Conservation (phyloP, 2,888 invertebrate species). For the Meliscaeva auricollis region DNA sequence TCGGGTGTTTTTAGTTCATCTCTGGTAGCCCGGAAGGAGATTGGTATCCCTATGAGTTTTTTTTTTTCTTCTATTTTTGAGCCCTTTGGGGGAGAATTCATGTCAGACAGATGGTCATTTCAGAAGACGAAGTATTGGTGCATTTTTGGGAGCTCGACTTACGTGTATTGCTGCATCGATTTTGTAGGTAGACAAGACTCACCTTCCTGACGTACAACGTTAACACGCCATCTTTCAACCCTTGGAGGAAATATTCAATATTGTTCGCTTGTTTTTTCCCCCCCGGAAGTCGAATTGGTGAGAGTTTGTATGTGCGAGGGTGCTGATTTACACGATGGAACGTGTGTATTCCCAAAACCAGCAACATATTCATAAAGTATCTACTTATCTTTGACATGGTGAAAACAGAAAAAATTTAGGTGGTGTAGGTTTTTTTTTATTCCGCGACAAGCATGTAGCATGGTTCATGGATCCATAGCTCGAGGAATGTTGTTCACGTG, state of each 20-base stretch:
- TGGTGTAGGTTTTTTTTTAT: not conserved
- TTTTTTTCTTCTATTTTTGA: not conserved
- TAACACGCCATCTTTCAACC: slow-evolving; percentile 9
- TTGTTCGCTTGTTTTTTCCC: not conserved
- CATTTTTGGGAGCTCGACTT: not conserved
- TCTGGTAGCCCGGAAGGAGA: slow-evolving; percentile 39
- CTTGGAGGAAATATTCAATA: slow-evolving; percentile 48
- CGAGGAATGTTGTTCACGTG: slow-evolving; percentile 9
- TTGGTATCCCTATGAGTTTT: slow-evolving; percentile 16
- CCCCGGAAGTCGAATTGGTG: not conserved
- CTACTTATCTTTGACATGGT: slow-evolving; percentile 60
- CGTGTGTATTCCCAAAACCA: slow-evolving; percentile 46
- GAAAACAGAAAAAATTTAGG: slow-evolving; percentile 2
- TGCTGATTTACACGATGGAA: slow-evolving; percentile 42
- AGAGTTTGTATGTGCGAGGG: too few relatives aligned
- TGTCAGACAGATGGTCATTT: slow-evolving; percentile 57
- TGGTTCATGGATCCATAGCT: not conserved
- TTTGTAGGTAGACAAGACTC: not conserved
- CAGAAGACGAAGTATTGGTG: slow-evolving; percentile 13
- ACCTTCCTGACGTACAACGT: slow-evolving; percentile 11
- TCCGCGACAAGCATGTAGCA: not conserved
- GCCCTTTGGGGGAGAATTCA: not conserved
- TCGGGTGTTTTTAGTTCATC: slow-evolving; percentile 35
- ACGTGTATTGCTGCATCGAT: slow-evolving; percentile 31
- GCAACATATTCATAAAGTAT: slow-evolving; percentile 64